Evolutionary conservation across 2,113 vertebrate species (phyloP), one percentile per base, ranked within the genome.

Genomic region (Hypocryptadius cinnamomeus): DNA sequence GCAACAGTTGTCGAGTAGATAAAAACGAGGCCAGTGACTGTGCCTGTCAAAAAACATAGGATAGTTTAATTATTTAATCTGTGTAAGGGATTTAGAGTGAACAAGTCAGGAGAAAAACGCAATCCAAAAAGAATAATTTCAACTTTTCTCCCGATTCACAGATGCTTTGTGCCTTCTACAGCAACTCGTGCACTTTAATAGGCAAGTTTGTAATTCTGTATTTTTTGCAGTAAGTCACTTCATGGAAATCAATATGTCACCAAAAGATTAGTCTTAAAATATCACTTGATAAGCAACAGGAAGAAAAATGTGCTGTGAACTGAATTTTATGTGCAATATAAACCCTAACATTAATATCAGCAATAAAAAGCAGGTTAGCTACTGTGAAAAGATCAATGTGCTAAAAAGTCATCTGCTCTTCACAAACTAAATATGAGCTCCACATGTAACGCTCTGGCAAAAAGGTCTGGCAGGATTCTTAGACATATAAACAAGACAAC

Each of bases 1-100:
- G 97, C 90, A 99, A 56, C 16, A 99, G 97, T 57, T 99, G 99
- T 63, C 99, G 98, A 76, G 99, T 99, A 63, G 99, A 99, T 60
- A 99, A 97, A 47, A 98, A 99, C 0, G 99, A 98, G 63, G 99
- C 99, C 94, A 99, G 94, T 17, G 99, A 99, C 65, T 99, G 98
- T 2, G 98, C 98, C 99, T 99, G 89, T 71, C 80, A 79, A 84
- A 92, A 95, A 93, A 82, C 10, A 95, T 63, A 85, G 88, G 42
- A 73, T 5, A 85, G 42, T 48, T 80, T 51, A 72, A 92, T 96
- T 97, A 89, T 47, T 63, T 91, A 21, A 56, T 81, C 37, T 13
- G 2, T 88, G 76, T 21, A 25, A 68, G 76, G 24, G 56, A 68
- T 80, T 90, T 68, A 65, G 59, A 79, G 8, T 0, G 0, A 61